phyloP scores from a whole-genome alignment of 2,797 vertebrate species.

The Peromyscus attwateri region DNA sequence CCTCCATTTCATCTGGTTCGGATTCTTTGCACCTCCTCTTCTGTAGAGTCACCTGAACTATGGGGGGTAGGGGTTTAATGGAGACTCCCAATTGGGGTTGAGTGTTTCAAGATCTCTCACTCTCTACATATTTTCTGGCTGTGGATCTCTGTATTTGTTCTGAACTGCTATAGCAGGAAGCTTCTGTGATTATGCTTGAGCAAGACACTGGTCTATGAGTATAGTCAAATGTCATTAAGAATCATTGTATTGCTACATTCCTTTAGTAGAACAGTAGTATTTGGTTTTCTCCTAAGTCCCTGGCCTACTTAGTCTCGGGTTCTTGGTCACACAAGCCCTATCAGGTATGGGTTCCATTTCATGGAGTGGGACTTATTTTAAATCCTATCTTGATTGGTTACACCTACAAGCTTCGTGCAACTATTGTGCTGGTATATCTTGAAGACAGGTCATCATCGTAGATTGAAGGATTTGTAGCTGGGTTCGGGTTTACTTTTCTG shows the following conservation, averaged over 20 bases:
- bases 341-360: not conserved
- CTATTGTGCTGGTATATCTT: not conserved
- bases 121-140: not conserved
- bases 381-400: not conserved
- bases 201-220: not conserved
- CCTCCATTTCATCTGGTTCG: not conserved
- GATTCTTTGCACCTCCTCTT: not conserved
- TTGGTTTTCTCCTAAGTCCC: not conserved
- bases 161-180: too few species aligned
- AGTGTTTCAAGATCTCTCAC: not conserved
- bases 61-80: not conserved
- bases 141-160: not conserved
- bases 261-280: not conserved
- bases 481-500: not conserved
- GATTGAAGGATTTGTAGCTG: not conserved
- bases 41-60: too few species aligned
- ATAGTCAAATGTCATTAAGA: not conserved
- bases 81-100: not conserved
- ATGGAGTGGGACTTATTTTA: not conserved
- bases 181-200: not conserved
- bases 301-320: not conserved
- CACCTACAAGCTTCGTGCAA: not conserved
- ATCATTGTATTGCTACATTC: not conserved
- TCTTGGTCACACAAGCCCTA: not conserved
- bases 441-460: not conserved